phyloP scores from a whole-genome alignment of 2,113 vertebrate species.

The Bombycilla garrulus region DNA sequence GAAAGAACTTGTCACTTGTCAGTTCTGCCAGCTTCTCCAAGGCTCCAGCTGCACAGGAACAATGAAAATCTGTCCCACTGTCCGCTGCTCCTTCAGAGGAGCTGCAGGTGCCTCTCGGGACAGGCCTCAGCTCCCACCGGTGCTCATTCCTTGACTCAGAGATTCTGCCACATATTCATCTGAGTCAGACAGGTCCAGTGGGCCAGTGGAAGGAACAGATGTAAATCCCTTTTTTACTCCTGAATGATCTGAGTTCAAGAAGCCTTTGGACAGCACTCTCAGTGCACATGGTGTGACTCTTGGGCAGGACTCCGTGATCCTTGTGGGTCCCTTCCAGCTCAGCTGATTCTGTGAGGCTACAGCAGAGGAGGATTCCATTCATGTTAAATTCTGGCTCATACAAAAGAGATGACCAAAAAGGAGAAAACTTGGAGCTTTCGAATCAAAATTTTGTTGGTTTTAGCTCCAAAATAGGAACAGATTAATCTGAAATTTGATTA shows the following conservation, averaged over 20 bases:
- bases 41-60: background rate
- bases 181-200: too few species aligned
- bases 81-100: background rate
- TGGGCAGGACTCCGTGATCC: background rate
- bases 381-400: background rate
- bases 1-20: background rate
- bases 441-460: background rate
- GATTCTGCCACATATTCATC: background rate
- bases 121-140: background rate
- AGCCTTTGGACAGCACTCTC: background rate
- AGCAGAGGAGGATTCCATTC: background rate
- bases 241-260: background rate
- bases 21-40: background rate
- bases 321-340: background rate
- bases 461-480: background rate
- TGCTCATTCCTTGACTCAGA: background rate
- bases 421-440: background rate
- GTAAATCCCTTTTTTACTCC: background rate
- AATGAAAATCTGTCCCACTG: background rate
- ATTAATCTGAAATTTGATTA: background rate
- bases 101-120: background rate
- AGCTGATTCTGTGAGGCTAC: background rate
- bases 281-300: too few species aligned
- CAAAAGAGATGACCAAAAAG: background rate
- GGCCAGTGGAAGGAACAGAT: background rate